Evolutionary conservation across 2,113 vertebrate genomes (phyloP).

Genomic region (Alaudala cheleensis): DNA sequence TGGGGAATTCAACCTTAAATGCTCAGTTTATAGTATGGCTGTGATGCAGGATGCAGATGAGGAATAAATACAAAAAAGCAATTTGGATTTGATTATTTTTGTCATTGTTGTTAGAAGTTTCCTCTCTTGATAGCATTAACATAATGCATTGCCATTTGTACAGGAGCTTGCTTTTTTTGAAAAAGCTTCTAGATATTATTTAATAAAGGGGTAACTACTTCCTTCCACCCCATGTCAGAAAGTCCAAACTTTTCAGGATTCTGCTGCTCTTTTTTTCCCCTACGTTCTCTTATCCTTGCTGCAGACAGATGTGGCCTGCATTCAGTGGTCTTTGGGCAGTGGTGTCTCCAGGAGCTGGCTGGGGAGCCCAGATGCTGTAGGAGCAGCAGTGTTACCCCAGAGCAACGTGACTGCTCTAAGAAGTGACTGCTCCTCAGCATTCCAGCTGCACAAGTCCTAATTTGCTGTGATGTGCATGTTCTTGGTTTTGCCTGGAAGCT

Average conservation of each 20-base stretch:
- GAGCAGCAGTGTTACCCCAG: neutral
- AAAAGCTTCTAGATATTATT: neutral
- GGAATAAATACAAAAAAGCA: neutral
- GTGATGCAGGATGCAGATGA: neutral
- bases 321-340: neutral
- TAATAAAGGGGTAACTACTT: neutral
- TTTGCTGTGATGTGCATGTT: neutral
- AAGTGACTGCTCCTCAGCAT: neutral
- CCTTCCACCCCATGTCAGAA: neutral
- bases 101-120: neutral
- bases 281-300: neutral
- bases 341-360: neutral
- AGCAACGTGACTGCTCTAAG: rapidly evolving
- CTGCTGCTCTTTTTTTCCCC: neutral
- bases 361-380: rapidly evolving
- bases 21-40: neutral
- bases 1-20: neutral
- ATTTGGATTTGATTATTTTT: neutral
- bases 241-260: neutral
- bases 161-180: neutral
- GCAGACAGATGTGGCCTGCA: neutral
- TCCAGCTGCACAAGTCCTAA: neutral
- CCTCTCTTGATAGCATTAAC: neutral
- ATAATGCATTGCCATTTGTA: neutral
- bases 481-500: neutral